These are phyloP conservation scores for Euphydryas editha DNA, from an alignment of 2,888 invertebrate species.

Conservation along the genomic window DNA sequence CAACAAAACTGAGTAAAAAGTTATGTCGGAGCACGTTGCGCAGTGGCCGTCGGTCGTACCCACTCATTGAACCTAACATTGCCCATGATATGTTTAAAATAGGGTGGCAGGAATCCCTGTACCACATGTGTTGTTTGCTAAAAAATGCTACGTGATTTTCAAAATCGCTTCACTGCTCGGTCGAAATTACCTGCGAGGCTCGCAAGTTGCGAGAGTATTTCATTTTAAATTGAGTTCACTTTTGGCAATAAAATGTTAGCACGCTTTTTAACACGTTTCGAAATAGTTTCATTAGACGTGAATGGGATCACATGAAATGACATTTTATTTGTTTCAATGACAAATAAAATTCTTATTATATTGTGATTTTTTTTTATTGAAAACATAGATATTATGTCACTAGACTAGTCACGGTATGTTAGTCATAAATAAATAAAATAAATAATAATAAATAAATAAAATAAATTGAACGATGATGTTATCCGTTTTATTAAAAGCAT, in stretches of 20 bases:
- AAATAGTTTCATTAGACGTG: constrained; percentile 23
- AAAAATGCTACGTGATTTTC: constrained; percentile 42
- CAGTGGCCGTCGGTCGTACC: constrained; percentile 63
- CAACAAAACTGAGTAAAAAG: constrained; percentile 71
- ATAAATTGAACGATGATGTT: too few relatives aligned
- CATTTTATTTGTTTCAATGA: not conserved
- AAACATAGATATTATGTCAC: not conserved
- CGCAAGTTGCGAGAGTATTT: constrained; percentile 31
- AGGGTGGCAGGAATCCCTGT: constrained; percentile 36
- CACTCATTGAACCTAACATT: constrained; percentile 62
- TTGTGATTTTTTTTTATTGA: not conserved
- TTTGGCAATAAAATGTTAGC: constrained; percentile 33
- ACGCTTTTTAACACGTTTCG: constrained; percentile 26
- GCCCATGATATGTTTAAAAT: constrained; percentile 44
- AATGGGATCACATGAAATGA: constrained; percentile 2
- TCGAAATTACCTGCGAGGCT: constrained; percentile 31
- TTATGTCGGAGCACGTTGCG: constrained; percentile 58
- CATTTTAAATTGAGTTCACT: constrained; percentile 39
- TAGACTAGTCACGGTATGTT: too few relatives aligned
- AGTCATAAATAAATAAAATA: too few relatives aligned
- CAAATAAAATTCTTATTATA: not conserved
- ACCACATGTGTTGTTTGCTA: constrained; percentile 40
- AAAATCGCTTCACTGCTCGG: constrained; percentile 32
- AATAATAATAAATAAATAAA: too few relatives aligned
- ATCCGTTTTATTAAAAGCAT: too few relatives aligned